A percentile compares a stretch with the other conserved stretches of the same genome.
phyloP scores from a whole-genome alignment of 2,888 invertebrate genomes.

The Altica lythri region DNA sequence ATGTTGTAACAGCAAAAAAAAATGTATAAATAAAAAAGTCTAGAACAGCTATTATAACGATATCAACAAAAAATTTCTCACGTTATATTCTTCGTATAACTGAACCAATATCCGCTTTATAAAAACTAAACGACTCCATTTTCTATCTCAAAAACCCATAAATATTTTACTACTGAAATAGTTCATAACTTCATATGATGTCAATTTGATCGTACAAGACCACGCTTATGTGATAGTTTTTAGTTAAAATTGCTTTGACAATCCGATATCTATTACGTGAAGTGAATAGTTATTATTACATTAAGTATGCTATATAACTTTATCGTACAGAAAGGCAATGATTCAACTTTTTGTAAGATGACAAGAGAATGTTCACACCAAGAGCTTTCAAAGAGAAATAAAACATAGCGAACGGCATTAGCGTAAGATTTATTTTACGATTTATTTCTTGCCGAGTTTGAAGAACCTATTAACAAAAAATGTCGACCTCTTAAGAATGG shows the following conservation, averaged over 20 bases:
- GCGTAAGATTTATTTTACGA: not conserved
- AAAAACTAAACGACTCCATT: slow-evolving; percentile 4
- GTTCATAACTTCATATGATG: slow-evolving; percentile 17
- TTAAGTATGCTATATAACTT: slow-evolving; percentile 9
- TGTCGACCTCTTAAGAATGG: too few species aligned
- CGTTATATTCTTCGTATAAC: too few species aligned
- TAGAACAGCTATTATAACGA: too few species aligned
- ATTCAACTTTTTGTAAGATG: slow-evolving; percentile 11
- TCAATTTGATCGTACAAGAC: slow-evolving; percentile 14
- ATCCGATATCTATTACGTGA: slow-evolving; percentile 19
- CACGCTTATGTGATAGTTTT: slow-evolving; percentile 13
- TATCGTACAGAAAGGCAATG: slow-evolving; percentile 8
- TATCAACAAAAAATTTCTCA: too few species aligned
- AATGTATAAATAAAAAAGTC: too few species aligned
- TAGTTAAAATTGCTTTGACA: slow-evolving; percentile 17
- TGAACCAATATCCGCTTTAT: too few species aligned
- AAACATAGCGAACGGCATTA: not conserved
- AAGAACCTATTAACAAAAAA: not conserved
- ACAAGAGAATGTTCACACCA: slow-evolving; percentile 14
- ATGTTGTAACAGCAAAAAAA: too few species aligned
- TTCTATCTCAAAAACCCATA: not conserved
- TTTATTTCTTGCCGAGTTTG: not conserved
- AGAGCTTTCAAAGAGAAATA: slow-evolving; percentile 3
- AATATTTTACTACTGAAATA: slow-evolving; percentile 9
- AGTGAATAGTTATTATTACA: slow-evolving; percentile 6